Conservation (phyloP, 2,113 vertebrate genomes). For the Ctenomys sociabilis region DNA sequence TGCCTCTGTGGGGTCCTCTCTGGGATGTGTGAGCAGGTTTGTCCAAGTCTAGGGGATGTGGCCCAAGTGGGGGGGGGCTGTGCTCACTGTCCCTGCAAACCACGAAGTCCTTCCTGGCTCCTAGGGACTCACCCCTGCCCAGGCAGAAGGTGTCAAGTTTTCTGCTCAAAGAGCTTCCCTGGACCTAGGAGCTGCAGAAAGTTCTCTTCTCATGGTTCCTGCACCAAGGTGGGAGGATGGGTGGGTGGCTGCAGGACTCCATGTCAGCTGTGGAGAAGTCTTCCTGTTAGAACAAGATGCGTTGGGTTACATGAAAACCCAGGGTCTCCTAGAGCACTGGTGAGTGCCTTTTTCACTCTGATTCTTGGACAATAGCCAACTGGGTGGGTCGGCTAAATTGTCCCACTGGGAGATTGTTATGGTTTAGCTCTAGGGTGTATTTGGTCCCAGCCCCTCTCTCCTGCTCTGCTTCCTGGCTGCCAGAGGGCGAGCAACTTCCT, state of each 20-base stretch:
- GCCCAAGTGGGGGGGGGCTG: neutral
- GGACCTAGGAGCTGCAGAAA: neutral
- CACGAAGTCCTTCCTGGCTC: neutral
- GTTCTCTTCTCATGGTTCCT: neutral
- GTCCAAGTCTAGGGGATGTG: neutral
- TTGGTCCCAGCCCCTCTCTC: neutral
- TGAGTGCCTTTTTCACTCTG: neutral
- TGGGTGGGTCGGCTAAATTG: neutral
- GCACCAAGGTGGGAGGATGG: neutral
- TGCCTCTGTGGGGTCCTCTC: neutral
- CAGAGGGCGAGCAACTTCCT: neutral
- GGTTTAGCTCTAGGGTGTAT: neutral
- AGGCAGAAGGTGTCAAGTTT: neutral
- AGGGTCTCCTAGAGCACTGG: neutral
- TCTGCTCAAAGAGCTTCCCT: neutral
- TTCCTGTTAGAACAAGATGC: neutral
- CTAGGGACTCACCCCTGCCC: neutral
- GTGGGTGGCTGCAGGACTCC: neutral
- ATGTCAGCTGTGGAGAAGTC: neutral
- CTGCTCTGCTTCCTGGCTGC: neutral
- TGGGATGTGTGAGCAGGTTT: neutral
- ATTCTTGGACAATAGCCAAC: neutral
- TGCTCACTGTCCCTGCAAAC: neutral
- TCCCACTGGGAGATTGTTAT: neutral
- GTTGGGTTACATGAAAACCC: neutral